These are phyloP conservation scores for Archegozetes longisetosus DNA, from an alignment of 1,140 invertebrate species.

Conservation along the genomic window DNA sequence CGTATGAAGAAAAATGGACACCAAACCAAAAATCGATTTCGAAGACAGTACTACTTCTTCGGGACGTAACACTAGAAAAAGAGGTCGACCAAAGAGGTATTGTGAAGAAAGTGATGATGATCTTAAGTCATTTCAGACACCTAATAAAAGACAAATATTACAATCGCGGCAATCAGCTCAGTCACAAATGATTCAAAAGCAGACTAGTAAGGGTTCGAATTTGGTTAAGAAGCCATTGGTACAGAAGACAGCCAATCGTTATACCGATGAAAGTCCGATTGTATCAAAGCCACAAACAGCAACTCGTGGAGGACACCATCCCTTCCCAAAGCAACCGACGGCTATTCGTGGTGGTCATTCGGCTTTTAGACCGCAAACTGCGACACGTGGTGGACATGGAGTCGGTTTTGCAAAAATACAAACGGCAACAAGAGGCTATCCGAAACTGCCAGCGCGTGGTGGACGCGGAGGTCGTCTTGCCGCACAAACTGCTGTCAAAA, in stretches of 20 bases:
- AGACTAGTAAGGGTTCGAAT: too few species aligned
- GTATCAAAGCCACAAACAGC: not conserved
- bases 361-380: not conserved
- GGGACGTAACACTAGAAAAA: not conserved
- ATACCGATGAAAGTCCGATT: too few species aligned
- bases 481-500: not conserved
- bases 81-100: not conserved
- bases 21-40: not conserved
- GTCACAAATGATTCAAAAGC: not conserved
- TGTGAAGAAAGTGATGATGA: not conserved
- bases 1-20: constrained; percentile 21
- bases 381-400: not conserved
- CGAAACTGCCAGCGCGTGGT: too few species aligned
- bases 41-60: not conserved
- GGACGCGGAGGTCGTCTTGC: not conserved
- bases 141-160: not conserved
- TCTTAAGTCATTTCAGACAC: not conserved
- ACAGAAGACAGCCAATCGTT: too few species aligned
- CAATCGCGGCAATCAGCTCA: not conserved
- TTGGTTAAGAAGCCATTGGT: too few species aligned
- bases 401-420: not conserved
- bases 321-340: not conserved
- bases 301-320: not conserved
- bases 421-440: not conserved
- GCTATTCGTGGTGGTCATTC: not conserved